Evolutionary conservation across 2,888 invertebrate species (phyloP).

Genomic region (Ochropleura leucogaster): DNA sequence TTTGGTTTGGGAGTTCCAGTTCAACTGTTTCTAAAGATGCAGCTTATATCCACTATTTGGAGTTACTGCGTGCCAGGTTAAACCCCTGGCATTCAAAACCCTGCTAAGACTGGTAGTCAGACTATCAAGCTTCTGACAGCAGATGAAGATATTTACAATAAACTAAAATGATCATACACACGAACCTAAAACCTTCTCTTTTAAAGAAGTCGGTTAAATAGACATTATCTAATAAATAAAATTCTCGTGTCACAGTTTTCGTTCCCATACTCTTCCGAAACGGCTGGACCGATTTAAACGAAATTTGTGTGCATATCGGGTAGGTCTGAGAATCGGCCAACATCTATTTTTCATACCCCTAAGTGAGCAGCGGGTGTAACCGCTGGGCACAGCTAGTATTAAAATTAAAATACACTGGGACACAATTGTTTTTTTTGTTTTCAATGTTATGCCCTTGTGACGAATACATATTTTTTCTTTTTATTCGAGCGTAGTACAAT

Average conservation of each 20-base stretch:
- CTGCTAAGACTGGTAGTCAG: background rate
- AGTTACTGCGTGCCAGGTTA: background rate
- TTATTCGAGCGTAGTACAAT: background rate
- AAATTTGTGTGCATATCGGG: no score
- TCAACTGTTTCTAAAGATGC: background rate
- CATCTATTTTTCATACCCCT: no score
- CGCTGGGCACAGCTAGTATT: no score
- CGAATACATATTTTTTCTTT: no score
- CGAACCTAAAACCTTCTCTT: background rate
- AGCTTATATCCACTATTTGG: background rate
- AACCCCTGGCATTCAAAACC: background rate
- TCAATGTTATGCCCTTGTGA: no score
- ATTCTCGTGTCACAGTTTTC: no score
- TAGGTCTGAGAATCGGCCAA: no score
- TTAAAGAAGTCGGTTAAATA: background rate
- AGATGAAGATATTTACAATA: no score
- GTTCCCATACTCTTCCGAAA: no score
- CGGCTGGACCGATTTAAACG: no score
- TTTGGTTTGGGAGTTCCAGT: background rate
- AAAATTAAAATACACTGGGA: background rate
- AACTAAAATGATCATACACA: background rate
- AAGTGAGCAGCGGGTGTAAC: no score
- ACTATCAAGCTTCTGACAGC: background rate
- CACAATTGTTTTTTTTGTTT: background rate
- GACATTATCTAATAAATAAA: no score